phyloP scores from a whole-genome alignment of 2,113 vertebrate genomes.

The Leucopternis melanops region DNA sequence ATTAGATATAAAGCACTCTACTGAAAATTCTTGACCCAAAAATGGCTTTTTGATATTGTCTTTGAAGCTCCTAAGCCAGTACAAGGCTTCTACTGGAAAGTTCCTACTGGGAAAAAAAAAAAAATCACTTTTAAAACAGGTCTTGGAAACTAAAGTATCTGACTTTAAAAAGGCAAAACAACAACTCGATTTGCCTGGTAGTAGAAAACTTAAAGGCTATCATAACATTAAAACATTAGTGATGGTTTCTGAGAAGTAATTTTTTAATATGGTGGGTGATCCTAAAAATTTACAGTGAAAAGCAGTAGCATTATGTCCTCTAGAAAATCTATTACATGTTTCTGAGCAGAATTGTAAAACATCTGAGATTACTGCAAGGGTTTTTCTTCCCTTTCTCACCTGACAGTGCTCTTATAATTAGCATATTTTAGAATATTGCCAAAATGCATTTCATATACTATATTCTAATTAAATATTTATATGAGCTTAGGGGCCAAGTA shows the following conservation, averaged over 20 bases:
- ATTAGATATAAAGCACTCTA: not conserved
- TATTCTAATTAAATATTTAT: not conserved
- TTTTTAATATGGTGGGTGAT: not conserved
- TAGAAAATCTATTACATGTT: not conserved
- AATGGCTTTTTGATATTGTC: not conserved
- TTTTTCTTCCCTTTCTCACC: not conserved
- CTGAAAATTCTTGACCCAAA: not conserved
- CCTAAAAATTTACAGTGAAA: not conserved
- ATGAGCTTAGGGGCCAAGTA: not conserved
- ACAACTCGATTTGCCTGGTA: not conserved
- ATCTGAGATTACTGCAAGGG: not conserved
- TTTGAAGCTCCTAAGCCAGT: not conserved
- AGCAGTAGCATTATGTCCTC: not conserved
- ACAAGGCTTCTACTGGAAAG: not conserved
- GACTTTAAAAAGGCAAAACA: not conserved
- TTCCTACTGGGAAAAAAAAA: not conserved
- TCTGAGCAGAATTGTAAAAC: not conserved
- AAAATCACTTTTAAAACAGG: not conserved
- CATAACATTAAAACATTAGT: not conserved
- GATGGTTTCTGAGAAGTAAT: not conserved
- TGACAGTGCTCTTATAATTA: not conserved
- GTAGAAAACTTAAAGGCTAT: not conserved
- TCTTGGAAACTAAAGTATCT: not conserved
- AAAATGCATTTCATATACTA: not conserved
- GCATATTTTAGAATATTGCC: not conserved